These are phyloP conservation scores for Ischnus inquisitorius DNA, from an alignment of 2,888 invertebrate genomes.

Conservation along the genomic window DNA sequence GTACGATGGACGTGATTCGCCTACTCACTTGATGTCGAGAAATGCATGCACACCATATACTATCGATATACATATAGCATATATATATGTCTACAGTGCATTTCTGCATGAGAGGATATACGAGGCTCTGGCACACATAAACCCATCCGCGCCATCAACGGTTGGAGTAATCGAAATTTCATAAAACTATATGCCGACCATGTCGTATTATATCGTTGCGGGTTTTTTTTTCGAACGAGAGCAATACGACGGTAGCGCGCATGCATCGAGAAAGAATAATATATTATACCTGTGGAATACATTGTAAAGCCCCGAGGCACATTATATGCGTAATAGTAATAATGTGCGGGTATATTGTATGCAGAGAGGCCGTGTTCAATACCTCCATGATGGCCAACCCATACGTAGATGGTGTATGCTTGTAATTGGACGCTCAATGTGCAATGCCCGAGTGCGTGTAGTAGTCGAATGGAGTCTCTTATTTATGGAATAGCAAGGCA, in stretches of 20 bases:
- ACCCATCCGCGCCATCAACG: not conserved
- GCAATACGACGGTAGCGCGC: not conserved
- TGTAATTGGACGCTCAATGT: constrained; percentile 14
- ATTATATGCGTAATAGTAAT: constrained; percentile 1
- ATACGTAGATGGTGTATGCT: constrained; percentile 1
- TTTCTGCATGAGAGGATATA: no score
- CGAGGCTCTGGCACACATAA: not conserved
- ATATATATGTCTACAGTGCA: not conserved
- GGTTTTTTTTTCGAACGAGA: not conserved
- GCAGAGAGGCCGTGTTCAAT: not conserved
- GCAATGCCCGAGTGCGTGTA: constrained; percentile 1
- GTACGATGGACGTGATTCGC: constrained; percentile 22
- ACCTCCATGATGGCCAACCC: not conserved
- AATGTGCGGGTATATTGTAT: constrained; percentile 12
- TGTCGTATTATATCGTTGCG: not conserved
- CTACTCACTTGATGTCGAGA: constrained; percentile 12
- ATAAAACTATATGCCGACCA: not conserved
- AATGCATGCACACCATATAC: not conserved
- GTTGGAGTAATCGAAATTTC: not conserved
- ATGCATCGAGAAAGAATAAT: not conserved
- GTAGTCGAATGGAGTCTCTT: constrained; percentile 9
- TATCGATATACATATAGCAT: not conserved
- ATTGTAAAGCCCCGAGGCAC: not conserved
- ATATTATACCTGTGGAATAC: not conserved
- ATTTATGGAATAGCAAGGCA: constrained; percentile 10